phyloP scores from a whole-genome alignment of 2,888 invertebrate species.

The Trichopria drosophilae region DNA sequence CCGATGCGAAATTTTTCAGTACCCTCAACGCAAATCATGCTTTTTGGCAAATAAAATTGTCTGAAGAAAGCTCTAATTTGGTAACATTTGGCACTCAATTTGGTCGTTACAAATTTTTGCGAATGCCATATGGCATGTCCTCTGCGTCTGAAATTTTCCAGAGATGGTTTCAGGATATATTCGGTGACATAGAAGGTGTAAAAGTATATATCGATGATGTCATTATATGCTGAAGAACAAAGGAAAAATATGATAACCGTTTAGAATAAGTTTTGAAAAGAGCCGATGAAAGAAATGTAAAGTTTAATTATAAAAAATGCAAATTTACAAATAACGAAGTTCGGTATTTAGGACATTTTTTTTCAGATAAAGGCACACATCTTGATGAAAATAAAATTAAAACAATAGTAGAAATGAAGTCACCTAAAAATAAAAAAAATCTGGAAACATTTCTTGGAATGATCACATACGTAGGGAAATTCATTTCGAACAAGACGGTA shows the following conservation, averaged over 20 bases:
- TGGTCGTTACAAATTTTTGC: conserved; percentile 40
- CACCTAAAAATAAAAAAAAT: conserved; percentile 23
- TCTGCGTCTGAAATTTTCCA: conserved; percentile 44
- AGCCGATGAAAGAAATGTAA: conserved; percentile 22
- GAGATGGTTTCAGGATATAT: conserved; percentile 32
- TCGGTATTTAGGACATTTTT: conserved; percentile 28
- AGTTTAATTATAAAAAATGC: conserved; percentile 31
- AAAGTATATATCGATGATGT: conserved; percentile 41
- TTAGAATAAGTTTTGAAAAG: conserved; percentile 26
- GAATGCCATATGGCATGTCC: conserved; percentile 42
- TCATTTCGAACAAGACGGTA: conserved; percentile 33
- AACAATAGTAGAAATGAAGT: conserved; percentile 33
- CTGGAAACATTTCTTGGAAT: conserved; percentile 36
- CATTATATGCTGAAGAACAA: conserved; percentile 35
- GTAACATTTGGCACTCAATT: conserved; percentile 40
- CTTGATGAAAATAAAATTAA: conserved; percentile 30
- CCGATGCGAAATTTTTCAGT: conserved; percentile 35
- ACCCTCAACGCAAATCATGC: conserved; percentile 36
- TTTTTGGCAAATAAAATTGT: conserved; percentile 38
- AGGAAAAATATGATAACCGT: conserved; percentile 37
- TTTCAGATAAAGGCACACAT: conserved; percentile 27
- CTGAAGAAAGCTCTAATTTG: conserved; percentile 33
- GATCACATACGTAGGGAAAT: conserved; percentile 34
- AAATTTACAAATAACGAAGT: conserved; percentile 20
- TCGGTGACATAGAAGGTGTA: conserved; percentile 34